Percentiles rank a stretch among this genome's conserved stretches.
These are phyloP conservation scores for Crocodylus rhombifer DNA, from an alignment of 2,797 vertebrate genomes.

Conservation along the genomic window DNA sequence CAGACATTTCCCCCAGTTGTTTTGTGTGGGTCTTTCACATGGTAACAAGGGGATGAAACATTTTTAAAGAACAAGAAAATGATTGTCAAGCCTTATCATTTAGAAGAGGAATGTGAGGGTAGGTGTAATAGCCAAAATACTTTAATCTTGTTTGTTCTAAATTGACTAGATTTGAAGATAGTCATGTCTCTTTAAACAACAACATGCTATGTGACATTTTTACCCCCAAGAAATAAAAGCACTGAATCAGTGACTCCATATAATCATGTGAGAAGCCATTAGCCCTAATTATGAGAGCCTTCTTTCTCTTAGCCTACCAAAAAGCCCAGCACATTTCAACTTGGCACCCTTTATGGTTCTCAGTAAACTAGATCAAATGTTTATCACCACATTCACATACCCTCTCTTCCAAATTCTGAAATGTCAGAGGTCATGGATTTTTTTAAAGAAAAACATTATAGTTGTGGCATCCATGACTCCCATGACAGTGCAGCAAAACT, in stretches of 20 bases:
- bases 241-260: fast-evolving
- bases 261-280: neutral
- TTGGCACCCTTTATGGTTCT: neutral
- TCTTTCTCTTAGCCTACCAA: neutral
- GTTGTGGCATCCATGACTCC: neutral
- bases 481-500: neutral
- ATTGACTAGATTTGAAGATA: neutral
- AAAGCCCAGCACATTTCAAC: neutral
- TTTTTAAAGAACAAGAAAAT: constrained; percentile 28
- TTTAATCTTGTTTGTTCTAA: constrained; percentile 42
- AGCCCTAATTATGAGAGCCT: neutral
- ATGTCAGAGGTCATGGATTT: neutral
- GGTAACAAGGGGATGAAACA: constrained; percentile 36
- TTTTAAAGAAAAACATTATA: neutral
- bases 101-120: constrained; percentile 24
- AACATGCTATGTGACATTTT: neutral
- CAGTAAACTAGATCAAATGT: fast-evolving
- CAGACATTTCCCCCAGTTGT: neutral
- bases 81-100: neutral
- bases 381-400: neutral
- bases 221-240: neutral
- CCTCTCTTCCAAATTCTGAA: neutral
- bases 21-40: constrained; percentile 11
- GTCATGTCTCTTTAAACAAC: neutral
- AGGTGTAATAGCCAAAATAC: constrained; percentile 20